phyloP scores from a whole-genome alignment of 2,113 vertebrate genomes.

The Ariopsis seemanni region DNA sequence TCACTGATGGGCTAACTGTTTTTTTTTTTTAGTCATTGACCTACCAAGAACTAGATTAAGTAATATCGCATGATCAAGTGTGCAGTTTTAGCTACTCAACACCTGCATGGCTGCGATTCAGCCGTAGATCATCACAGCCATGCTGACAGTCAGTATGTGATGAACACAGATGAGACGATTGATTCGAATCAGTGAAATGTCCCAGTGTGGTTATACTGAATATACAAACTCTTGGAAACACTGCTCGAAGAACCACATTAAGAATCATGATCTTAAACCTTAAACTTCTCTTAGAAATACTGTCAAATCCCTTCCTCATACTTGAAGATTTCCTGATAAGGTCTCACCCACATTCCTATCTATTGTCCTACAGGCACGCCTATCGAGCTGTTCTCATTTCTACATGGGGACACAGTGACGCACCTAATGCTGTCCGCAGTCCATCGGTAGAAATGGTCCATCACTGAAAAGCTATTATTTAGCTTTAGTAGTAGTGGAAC shows the following conservation, averaged over 20 bases:
- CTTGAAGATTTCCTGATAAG: neutral
- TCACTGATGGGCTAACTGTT: too few relatives aligned
- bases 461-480: neutral
- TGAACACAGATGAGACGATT: neutral
- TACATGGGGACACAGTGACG: neutral
- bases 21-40: too few relatives aligned
- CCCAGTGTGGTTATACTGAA: neutral
- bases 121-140: neutral
- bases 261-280: neutral
- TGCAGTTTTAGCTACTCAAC: neutral
- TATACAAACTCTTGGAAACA: neutral
- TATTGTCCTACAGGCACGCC: conserved; percentile 8
- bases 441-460: neutral
- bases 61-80: too few relatives aligned
- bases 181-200: neutral
- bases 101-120: too few relatives aligned
- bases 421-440: neutral
- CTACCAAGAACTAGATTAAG: too few relatives aligned
- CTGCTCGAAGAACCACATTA: neutral
- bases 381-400: neutral
- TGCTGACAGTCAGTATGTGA: neutral
- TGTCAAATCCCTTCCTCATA: neutral
- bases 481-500: neutral
- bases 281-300: neutral
- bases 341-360: neutral